A percentile compares a stretch with the other conserved stretches of the same genome.
Conservation (phyloP, 2,888 invertebrate genomes). For the Branchinecta sandiegonensis region DNA sequence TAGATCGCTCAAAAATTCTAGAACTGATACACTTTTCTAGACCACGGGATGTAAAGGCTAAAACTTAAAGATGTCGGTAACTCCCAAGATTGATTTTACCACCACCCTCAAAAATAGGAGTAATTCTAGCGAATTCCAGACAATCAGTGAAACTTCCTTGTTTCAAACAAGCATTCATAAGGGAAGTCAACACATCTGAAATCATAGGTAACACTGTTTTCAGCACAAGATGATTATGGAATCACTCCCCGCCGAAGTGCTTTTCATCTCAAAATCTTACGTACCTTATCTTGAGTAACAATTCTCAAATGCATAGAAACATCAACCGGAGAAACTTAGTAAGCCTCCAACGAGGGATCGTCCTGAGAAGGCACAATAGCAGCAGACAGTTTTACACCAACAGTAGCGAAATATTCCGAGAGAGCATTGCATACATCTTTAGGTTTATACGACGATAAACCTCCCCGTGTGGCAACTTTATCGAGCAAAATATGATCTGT, state of each 20-base stretch:
- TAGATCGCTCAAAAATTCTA: slow-evolving; percentile 1
- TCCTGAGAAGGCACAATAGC: neutral
- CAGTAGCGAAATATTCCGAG: no score
- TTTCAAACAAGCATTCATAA: no score
- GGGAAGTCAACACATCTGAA: slow-evolving; percentile 6
- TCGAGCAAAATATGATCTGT: neutral
- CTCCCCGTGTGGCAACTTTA: neutral
- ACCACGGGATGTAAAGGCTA: neutral
- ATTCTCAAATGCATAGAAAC: slow-evolving; percentile 6
- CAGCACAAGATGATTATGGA: slow-evolving; percentile 2
- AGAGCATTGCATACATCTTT: slow-evolving; percentile 4
- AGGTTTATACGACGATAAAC: neutral
- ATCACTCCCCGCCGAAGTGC: neutral
- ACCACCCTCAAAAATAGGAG: slow-evolving; percentile 11
- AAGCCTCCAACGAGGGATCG: neutral
- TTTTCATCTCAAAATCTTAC: slow-evolving; percentile 6
- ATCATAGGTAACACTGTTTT: neutral
- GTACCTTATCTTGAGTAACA: slow-evolving; percentile 7
- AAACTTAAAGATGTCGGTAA: neutral
- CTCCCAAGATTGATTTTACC: slow-evolving; percentile 4
- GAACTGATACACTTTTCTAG: slow-evolving; percentile 5
- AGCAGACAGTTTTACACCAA: neutral
- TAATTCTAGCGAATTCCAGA: neutral
- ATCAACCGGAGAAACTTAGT: neutral
- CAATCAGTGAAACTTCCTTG: neutral